Base-by-base conservation (phyloP, 2,113 vertebrate genomes). In the Etheostoma cragini region DNA sequence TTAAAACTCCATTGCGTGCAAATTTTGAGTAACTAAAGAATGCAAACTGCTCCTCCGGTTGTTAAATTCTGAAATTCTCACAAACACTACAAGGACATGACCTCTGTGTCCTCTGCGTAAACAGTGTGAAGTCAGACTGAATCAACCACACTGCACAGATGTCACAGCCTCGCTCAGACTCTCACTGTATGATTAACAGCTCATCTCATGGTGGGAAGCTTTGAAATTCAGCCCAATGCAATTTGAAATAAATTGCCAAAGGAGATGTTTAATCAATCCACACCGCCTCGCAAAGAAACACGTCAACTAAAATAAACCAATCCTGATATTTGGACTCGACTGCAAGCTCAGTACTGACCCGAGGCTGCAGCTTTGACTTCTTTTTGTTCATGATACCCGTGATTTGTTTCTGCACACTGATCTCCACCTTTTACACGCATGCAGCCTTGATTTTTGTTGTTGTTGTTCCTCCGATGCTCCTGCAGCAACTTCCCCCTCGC, bases 381-480 rank as follows among this genome's bases (percentile, higher is more conserved):
- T 54, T 26, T 42, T 57, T n/a, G 45, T 71, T 57, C 13, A 46
- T 46, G 6, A 21, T 4, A 30, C 24, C 22, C 19, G 22, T 22
- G 21, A 22, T 13, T 50, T 62, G 46, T 47, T n/a, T 3, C 10
- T 1, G 12, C 38, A 42, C 38, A 53, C 30, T 22, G 16, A 53
- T 21, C 10, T 3, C 1, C 17, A 1, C 17, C 62, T 52, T 35
- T 13, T 0, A 35, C 49, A 54, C 65, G 35, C n/a, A n/a, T 7
- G 35, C 8, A 22, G 71, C 45, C 70, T 82, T 74, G 17, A 69
- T 65, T 72, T 68, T 1, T 15, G 19, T 11, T 46, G 13, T 35
- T 65, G 19, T 14, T 8, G 3, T 4, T 57, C n/a, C 45, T 21
- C 2, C 30, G 4, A 50, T 17, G 49, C n/a, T 35, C 24, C 26